Percentiles rank a stretch among this genome's conserved stretches.
Evolutionary conservation across 2,797 vertebrate species (phyloP).

Genomic region (Telmatherina bonti): DNA sequence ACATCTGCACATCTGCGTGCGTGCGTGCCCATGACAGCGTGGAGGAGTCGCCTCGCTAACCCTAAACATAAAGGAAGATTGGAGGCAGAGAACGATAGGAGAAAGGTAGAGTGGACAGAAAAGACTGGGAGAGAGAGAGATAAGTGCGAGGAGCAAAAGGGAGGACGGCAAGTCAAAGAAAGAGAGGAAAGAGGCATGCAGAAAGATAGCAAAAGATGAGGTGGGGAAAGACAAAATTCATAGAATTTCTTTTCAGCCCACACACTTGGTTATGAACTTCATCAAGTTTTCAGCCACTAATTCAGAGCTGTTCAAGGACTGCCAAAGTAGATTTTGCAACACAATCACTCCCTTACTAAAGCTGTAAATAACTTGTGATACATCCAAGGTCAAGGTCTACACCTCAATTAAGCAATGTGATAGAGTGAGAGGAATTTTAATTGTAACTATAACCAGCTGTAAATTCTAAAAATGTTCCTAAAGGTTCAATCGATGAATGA

Average conservation of each 20-base stretch:
- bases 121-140: constrained; percentile 44
- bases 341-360: constrained; percentile 69
- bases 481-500: constrained; percentile 16
- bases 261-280: constrained; percentile 73
- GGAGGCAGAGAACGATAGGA: constrained; percentile 68
- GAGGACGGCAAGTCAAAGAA: constrained; percentile 57
- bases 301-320: constrained; percentile 74
- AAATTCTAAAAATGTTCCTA: constrained; percentile 29
- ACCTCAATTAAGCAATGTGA: constrained; percentile 60
- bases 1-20: constrained; percentile 78
- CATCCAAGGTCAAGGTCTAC: constrained; percentile 72
- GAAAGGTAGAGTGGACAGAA: constrained; percentile 64
- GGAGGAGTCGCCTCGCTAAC: constrained; percentile 76
- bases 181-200: constrained; percentile 52
- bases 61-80: constrained; percentile 77
- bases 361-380: constrained; percentile 73
- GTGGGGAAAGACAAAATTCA: constrained; percentile 75
- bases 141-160: constrained; percentile 49
- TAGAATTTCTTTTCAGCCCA: constrained; percentile 74
- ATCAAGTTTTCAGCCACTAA: constrained; percentile 70
- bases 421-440: constrained; percentile 54
- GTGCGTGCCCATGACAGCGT: constrained; percentile 75
- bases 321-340: constrained; percentile 67
- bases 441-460: constrained; percentile 56
- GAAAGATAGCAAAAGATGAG: constrained; percentile 73